Percentiles rank a stretch among this genome's conserved stretches.
phyloP scores from a whole-genome alignment of 2,888 invertebrate species.

The Merodon equestris region DNA sequence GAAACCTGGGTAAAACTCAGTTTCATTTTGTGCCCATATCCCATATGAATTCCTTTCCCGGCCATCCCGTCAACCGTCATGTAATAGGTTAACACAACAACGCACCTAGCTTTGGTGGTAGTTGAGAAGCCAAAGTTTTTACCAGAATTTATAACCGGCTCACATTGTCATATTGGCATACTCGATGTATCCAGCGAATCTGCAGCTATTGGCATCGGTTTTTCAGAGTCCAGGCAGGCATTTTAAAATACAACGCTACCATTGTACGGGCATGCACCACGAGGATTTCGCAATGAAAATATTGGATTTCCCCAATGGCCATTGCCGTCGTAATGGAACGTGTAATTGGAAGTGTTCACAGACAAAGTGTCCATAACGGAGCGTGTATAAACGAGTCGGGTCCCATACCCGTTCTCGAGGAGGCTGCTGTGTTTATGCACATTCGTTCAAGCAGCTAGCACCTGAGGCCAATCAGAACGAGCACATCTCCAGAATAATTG shows the following conservation, averaged over 20 bases:
- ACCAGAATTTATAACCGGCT: slow-evolving; percentile 53
- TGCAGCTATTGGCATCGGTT: slow-evolving; percentile 41
- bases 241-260: slow-evolving; percentile 30
- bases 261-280: slow-evolving; percentile 41
- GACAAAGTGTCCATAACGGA: slow-evolving; percentile 61
- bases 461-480: slow-evolving; percentile 58
- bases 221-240: slow-evolving; percentile 29
- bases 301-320: slow-evolving; percentile 61
- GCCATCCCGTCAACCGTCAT: not conserved
- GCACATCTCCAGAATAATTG: slow-evolving; percentile 57
- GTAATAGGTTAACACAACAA: slow-evolving; percentile 9
- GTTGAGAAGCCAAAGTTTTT: slow-evolving; percentile 53
- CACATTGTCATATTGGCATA: slow-evolving; percentile 57
- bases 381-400: slow-evolving; percentile 27
- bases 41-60: slow-evolving; percentile 5
- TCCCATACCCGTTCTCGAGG: too few species aligned
- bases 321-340: slow-evolving; percentile 59
- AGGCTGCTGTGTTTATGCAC: slow-evolving; percentile 40
- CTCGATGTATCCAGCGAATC: slow-evolving; percentile 27
- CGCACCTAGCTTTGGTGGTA: slow-evolving; percentile 36
- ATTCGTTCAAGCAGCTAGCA: slow-evolving; percentile 41
- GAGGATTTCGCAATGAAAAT: slow-evolving; percentile 60
- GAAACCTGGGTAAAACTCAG: slow-evolving; percentile 42
- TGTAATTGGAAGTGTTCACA: slow-evolving; percentile 65
- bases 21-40: slow-evolving; percentile 32